Evolutionary conservation across 2,113 vertebrate genomes (phyloP), one percentile per base, ranked within the genome.

Genomic region (Probosciger aterrimus): DNA sequence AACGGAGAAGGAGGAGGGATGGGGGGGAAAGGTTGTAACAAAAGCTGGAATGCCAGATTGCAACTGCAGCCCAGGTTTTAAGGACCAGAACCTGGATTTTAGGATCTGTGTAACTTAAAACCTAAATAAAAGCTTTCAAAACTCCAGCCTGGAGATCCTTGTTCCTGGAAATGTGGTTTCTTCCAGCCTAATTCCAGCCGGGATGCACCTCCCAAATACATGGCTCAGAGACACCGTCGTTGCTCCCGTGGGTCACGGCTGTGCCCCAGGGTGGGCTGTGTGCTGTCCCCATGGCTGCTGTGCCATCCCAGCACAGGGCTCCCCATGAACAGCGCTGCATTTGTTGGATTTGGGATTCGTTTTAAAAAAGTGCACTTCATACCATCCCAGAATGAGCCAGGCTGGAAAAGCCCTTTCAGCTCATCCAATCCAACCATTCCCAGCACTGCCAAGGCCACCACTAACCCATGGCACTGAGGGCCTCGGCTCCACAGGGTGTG

Each of bases 21-120:
- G 52, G 62, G 39, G 25, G 68, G 74, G 52, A 55, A 79, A 86
- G 96, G 97, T 97, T 97, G 95, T 93, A 97, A 97, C 84, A 92
- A 95, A 97, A 97, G 93, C 95, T 97, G 95, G 93, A 97, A 97
- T 96, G 89, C 91, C 95, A 97, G 97, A 98, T 96, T 92, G 89
- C 68, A 17, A 93, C 92, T 71, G 87, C 75, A 94, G 79, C 84
- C 75, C 49, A 74, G 87, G 95, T 96, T 98, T 97, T 85, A 96
- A 96, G 97, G 97, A 98, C 28, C 73, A 73, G 85, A 95, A 89
- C 67, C 50, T 55, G 24, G 80, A 96, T 93, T 97, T 93, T 94
- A 92, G 62, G 57, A 70, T 96, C 88, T 76, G 84, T 67, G 95
- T 33, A 92, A 97, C 35, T 94, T 82, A 33, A 96, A 90, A 47